Conservation (phyloP, 2,888 invertebrate genomes). For the Yponomeuta evonymella region DNA sequence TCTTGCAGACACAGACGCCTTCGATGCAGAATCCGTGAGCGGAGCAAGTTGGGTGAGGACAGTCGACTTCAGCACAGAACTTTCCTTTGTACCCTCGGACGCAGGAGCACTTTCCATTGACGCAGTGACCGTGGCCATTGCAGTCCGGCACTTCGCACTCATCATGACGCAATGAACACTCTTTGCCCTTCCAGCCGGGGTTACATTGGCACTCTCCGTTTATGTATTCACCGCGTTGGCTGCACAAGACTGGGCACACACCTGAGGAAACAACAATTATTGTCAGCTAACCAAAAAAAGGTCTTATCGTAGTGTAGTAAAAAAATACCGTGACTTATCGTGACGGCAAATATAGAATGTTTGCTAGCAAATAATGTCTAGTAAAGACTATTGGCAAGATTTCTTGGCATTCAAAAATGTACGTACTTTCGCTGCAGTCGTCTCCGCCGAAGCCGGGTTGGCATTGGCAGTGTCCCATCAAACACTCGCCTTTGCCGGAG, state of each 20-base stretch:
- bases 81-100: constrained; percentile 95
- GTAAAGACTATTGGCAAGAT: background rate
- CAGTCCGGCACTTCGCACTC: constrained; percentile 98
- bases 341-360: background rate
- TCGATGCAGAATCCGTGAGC: constrained; percentile 96
- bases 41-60: constrained; percentile 95
- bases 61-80: constrained; percentile 95
- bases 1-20: constrained; percentile 95
- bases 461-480: constrained; percentile 96
- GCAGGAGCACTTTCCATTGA: constrained; percentile 96
- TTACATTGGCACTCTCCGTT: constrained; percentile 98
- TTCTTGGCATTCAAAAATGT: no score
- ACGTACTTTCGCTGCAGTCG: constrained; percentile 93
- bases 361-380: background rate
- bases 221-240: constrained; percentile 96
- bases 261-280: constrained; percentile 66
- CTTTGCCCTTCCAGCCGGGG: constrained; percentile 98
- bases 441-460: constrained; percentile 97
- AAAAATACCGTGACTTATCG: no score
- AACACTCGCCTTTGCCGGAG: constrained; percentile 96
- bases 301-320: no score
- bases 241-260: constrained; percentile 97
- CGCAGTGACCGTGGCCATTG: constrained; percentile 96
- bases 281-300: background rate
- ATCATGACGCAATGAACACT: constrained; percentile 95